Evolutionary conservation across 2,797 vertebrate genomes (phyloP), one percentile per base, ranked within the genome.

Genomic region (Nyctibius grandis): DNA sequence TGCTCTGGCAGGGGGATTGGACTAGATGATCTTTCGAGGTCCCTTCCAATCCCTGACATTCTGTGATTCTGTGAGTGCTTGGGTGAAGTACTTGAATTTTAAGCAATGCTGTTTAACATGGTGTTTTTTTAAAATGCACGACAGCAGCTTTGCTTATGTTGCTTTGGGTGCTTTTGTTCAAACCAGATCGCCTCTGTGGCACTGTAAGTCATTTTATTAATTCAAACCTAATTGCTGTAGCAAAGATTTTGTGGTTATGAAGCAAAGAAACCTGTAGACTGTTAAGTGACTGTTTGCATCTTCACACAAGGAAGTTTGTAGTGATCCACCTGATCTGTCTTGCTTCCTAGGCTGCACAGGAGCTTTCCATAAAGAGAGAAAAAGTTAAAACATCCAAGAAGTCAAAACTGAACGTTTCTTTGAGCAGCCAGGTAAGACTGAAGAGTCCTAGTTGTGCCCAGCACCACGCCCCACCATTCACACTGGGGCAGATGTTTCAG

Each of bases 391-490:
- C 28, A 17, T 45, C 91, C 15, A 90, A 95, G 4, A 89, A 96
- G 1, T 45, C 96, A 4, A 93, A 96, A 22, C 33, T 96, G 72
- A 90, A 98, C 3, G 2, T 95, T 11, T 98, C 99, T 4, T 87
- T 98, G 12, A 98, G 95, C 65, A 99, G 98, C 86, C 97, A 98
- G 88, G 99, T 99, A 98, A 98, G 98, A 68, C 6, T 1, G 8
- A 70, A 21, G 17, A 57, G 45, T 36, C 34, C 48, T 68, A 9
- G 18, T 60, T 36, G 12, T 38, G 53, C 50, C 25, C 42, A 63
- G 50, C 56, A 29, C 54, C 10, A 9, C 0, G 0, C 12, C 20
- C 31, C 6, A 1, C 31, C 2, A 0, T 51, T 89, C 54, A 15
- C n/a, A 5, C 29, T 5, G 36, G 22, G 34, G 9, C 2, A 11